Base-by-base conservation (phyloP, 2,888 invertebrate species). In the Labia minor region DNA sequence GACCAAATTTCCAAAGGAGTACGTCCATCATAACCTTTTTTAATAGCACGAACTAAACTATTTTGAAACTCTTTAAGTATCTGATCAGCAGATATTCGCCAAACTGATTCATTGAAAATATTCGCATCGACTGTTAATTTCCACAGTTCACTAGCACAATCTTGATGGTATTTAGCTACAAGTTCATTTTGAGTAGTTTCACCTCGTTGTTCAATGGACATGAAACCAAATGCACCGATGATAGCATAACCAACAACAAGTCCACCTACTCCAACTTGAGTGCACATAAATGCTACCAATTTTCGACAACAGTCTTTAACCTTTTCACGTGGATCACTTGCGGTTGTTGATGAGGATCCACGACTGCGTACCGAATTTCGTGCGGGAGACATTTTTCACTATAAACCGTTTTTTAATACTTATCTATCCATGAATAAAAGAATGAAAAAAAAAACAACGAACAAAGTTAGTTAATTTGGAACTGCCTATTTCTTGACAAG, bases 221-320 rank as follows among this genome's bases (percentile, higher is more conserved):
- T 87, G 76, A 93, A 93, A 63, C 88, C 85, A 18, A 89, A 84
- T 0, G 93, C 92, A 0, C 93, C 93, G 26, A 92, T 85, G 67
- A 93, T 86, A 21, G 93, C 90, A 76, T 93, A 93, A 70, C 91
- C 86, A 1, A 93, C 90, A 63, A 93, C 89, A 18, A 93, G 80
- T 8, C 90, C 92, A 67, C 92, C 93, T 37, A 93, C 92, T 72
- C 93, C 93, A 74, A 90, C 88, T 82, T 92, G 92, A 6, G 93
- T 93, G 79, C 91, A 93, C 92, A 93, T 93, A 75, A 93, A 93
- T 6, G 92, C 91, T 67, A 91, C 86, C 72, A 92, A 83, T 77
- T 92, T 92, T 62, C 93, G 83, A 73, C 89, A 89, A 76, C 91
- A 93, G 74, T 91, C 89, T 77, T 90, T 91, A 67, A 92, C 84